Conservation (phyloP, 2,797 vertebrate species). For the Propithecus deckenii region DNA sequence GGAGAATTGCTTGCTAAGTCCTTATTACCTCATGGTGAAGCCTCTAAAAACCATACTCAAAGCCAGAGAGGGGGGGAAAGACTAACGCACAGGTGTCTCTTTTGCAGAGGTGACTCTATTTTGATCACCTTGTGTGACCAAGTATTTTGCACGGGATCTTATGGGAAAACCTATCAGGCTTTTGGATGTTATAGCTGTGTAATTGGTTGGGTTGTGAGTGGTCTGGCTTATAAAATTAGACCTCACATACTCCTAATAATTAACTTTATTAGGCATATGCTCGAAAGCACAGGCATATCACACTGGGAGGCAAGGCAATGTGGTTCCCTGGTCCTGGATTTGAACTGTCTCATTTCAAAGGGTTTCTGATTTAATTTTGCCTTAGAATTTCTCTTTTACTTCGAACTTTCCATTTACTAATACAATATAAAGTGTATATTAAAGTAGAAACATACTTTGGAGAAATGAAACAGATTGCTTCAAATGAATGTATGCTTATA, state of each 20-base stretch:
- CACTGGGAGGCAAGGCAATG: neutral
- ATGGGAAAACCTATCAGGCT: neutral
- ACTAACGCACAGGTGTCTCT: neutral
- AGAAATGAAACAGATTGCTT: conserved; percentile 10
- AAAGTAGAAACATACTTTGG: conserved; percentile 26
- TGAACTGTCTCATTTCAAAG: neutral
- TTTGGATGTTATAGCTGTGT: neutral
- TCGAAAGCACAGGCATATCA: neutral
- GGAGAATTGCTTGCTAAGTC: neutral
- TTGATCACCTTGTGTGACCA: neutral
- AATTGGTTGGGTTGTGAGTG: neutral
- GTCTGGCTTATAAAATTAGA: neutral
- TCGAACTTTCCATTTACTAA: neutral
- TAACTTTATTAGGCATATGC: neutral
- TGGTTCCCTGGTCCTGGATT: neutral
- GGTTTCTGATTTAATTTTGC: neutral
- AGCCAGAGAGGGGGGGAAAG: neutral
- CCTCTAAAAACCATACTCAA: neutral
- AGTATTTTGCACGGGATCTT: neutral
- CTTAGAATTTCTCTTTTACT: neutral
- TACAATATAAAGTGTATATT: neutral
- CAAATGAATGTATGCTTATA: neutral
- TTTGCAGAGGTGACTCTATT: neutral
- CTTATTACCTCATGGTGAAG: conserved; percentile 26
- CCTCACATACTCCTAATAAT: neutral